Evolutionary conservation across 2,888 invertebrate genomes (phyloP).

Genomic region (Seira sanloemensis): DNA sequence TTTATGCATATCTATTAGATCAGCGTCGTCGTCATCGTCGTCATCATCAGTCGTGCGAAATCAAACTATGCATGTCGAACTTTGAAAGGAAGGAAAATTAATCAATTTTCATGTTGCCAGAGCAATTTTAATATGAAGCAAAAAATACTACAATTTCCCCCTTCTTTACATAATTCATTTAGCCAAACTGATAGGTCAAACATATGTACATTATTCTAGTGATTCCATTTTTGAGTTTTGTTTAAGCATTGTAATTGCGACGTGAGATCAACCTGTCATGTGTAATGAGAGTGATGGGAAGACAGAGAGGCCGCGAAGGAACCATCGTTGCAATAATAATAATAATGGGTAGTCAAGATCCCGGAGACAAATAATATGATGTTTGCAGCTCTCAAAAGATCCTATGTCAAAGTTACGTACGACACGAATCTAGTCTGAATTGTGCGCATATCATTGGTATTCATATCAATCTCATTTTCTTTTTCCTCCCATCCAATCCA

Average conservation of each 20-base stretch:
- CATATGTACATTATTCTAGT: neutral
- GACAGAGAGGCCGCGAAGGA: neutral
- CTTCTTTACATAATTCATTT: slow-evolving; percentile 5
- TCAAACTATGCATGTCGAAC: neutral
- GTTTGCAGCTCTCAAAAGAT: slow-evolving; percentile 14
- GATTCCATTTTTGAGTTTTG: neutral
- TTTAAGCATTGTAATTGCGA: neutral
- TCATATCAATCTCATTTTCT: neutral
- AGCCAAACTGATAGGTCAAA: neutral
- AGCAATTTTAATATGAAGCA: neutral
- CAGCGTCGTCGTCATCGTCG: no score
- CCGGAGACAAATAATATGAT: neutral
- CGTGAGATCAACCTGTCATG: neutral
- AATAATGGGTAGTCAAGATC: neutral
- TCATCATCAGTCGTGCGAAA: slow-evolving; percentile 8
- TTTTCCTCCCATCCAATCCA: neutral
- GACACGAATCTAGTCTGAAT: slow-evolving; percentile 5
- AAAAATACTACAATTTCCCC: neutral
- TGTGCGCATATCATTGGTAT: slow-evolving; percentile 9
- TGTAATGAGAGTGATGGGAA: neutral
- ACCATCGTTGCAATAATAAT: neutral
- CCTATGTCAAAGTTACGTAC: neutral
- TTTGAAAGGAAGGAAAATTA: neutral
- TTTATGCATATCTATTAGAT: neutral
- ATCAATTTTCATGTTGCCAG: neutral